Percentiles rank a stretch among this genome's conserved stretches.
Conservation (phyloP, 2,113 vertebrate species). For the Damaliscus lunatus region DNA sequence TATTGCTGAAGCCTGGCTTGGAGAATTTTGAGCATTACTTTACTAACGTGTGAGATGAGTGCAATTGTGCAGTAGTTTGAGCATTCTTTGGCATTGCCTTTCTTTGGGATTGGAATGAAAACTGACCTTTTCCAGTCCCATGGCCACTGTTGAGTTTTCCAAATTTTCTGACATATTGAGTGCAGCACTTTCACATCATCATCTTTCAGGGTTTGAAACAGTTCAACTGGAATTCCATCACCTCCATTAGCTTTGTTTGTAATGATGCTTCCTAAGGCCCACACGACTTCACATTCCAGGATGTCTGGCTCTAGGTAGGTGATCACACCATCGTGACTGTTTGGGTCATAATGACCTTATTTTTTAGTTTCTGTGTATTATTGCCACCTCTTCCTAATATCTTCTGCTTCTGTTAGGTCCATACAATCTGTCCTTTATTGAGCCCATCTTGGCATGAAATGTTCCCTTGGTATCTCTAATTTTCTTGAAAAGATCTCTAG, state of each 20-base stretch:
- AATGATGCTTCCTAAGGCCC: background rate
- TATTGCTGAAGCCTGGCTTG: background rate
- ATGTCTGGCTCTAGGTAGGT: background rate
- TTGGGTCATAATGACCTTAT: background rate
- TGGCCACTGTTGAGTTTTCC: background rate
- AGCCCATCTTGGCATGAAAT: background rate
- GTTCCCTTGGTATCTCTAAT: background rate
- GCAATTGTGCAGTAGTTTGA: fast-evolving
- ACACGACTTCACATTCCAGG: background rate
- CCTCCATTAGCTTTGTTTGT: background rate
- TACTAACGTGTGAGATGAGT: background rate
- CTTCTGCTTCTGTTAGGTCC: background rate
- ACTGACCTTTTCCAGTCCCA: background rate
- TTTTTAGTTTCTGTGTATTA: background rate
- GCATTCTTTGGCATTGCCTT: background rate
- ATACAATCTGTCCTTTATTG: background rate
- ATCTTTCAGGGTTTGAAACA: background rate
- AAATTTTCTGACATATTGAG: background rate
- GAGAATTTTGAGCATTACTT: background rate
- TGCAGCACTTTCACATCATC: background rate
- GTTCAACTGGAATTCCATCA: background rate
- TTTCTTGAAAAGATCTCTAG: background rate
- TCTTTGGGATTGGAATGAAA: background rate
- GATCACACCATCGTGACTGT: background rate
- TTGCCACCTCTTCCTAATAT: background rate